Evolutionary conservation across 2,113 vertebrate species (phyloP).

Genomic region (Gobio gobio): DNA sequence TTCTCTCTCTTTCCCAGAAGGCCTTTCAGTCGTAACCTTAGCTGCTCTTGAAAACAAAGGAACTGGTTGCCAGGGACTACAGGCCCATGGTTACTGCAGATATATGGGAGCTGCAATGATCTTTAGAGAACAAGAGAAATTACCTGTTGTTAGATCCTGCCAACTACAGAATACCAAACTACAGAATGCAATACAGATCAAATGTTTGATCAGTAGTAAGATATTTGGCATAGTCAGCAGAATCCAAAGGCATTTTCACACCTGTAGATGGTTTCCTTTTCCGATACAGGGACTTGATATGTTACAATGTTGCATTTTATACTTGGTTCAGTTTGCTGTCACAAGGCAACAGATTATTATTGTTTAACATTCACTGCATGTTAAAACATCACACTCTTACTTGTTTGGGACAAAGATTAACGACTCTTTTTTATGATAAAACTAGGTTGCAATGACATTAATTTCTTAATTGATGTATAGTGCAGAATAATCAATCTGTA

Average conservation of each 20-base stretch:
- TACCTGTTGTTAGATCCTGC: slow-evolving; percentile 1
- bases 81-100: slow-evolving; percentile 63
- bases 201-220: not conserved
- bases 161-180: not conserved
- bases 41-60: slow-evolving; percentile 72
- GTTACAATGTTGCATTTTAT: too few relatives aligned
- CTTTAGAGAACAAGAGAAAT: slow-evolving; percentile 41
- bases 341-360: not conserved
- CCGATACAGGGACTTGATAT: too few relatives aligned
- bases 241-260: not conserved
- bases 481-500: too few relatives aligned
- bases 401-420: too few relatives aligned
- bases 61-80: slow-evolving; percentile 64
- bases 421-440: too few relatives aligned
- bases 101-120: slow-evolving; percentile 52
- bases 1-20: slow-evolving; percentile 52
- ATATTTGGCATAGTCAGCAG: not conserved
- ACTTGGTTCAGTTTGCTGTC: too few relatives aligned
- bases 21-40: slow-evolving; percentile 70
- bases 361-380: too few relatives aligned
- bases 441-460: too few relatives aligned
- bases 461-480: too few relatives aligned
- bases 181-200: too few relatives aligned
- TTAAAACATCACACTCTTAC: too few relatives aligned
- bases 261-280: too few relatives aligned